phyloP scores from a whole-genome alignment of 2,888 invertebrate genomes.

The Orthosia gothica region DNA sequence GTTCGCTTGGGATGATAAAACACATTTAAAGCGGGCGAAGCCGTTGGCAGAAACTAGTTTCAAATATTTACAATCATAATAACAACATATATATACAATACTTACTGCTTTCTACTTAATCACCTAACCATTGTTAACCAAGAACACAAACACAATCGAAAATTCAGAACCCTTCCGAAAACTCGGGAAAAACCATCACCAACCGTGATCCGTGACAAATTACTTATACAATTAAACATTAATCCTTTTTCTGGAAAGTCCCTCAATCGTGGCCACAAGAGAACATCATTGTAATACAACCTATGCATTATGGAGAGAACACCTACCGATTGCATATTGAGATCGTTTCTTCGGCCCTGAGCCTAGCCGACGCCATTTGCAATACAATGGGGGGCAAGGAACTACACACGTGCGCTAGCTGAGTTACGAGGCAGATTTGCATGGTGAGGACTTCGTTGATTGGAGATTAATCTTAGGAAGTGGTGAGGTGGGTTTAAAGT shows the following conservation, averaged over 20 bases:
- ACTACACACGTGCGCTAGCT: constrained; percentile 62
- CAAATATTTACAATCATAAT: too few species aligned
- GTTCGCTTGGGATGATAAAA: too few species aligned
- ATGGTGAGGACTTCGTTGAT: constrained; percentile 25
- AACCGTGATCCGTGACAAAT: constrained; percentile 31
- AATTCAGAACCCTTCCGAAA: constrained; percentile 27
- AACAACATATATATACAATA: too few species aligned
- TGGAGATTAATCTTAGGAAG: constrained; percentile 29
- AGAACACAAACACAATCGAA: constrained; percentile 9
- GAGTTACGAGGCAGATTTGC: constrained; percentile 47
- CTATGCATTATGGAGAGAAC: constrained; percentile 62
- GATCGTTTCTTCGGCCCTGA: constrained; percentile 49
- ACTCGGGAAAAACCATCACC: constrained; percentile 6
- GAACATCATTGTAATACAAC: constrained; percentile 39
- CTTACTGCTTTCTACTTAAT: neutral
- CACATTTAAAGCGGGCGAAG: too few species aligned
- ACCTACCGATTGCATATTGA: constrained; percentile 64
- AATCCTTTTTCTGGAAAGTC: constrained; percentile 42
- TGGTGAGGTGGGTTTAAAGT: neutral
- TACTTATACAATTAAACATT: constrained; percentile 41
- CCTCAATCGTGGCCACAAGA: constrained; percentile 50
- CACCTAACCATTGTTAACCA: neutral
- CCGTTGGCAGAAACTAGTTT: too few species aligned
- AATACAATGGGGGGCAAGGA: constrained; percentile 65
- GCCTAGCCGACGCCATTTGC: constrained; percentile 54